A percentile compares a stretch with the other conserved stretches of the same genome.
Conservation (phyloP, 2,113 vertebrate species). For the Ranitomeya imitator region DNA sequence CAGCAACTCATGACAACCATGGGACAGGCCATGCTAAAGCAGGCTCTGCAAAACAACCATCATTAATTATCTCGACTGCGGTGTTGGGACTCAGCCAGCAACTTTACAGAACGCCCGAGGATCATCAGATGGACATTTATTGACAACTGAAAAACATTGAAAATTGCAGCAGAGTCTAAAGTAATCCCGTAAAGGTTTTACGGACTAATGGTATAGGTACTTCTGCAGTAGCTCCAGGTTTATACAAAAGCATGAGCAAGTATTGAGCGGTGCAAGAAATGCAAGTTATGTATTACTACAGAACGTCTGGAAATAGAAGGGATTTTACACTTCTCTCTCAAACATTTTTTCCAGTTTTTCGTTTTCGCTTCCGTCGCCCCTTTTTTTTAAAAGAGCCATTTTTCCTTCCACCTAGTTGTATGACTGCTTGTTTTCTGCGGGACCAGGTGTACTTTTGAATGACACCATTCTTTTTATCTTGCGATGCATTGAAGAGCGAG, state of each 20-base stretch:
- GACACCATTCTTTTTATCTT: too few relatives aligned
- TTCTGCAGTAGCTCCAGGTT: neutral
- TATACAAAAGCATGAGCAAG: neutral
- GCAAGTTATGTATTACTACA: neutral
- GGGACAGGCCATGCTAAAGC: neutral
- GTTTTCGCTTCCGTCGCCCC: too few relatives aligned
- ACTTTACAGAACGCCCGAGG: neutral
- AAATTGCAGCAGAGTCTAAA: neutral
- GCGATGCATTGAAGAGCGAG: too few relatives aligned
- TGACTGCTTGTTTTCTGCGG: too few relatives aligned
- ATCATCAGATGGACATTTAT: neutral
- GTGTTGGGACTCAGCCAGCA: neutral
- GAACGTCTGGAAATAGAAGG: too few relatives aligned
- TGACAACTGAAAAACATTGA: neutral
- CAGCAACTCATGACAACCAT: neutral
- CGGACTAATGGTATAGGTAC: neutral
- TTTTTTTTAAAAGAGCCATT: too few relatives aligned
- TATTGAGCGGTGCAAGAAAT: neutral
- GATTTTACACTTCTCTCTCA: too few relatives aligned
- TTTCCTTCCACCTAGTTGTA: too few relatives aligned
- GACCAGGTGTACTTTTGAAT: too few relatives aligned
- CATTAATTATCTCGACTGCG: neutral
- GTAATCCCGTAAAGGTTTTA: neutral
- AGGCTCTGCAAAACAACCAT: neutral
- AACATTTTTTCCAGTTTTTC: too few relatives aligned